A percentile compares a stretch with the other conserved stretches of the same genome.
These are phyloP conservation scores for Picus viridis DNA, from an alignment of 2,797 vertebrate genomes.

Conservation along the genomic window DNA sequence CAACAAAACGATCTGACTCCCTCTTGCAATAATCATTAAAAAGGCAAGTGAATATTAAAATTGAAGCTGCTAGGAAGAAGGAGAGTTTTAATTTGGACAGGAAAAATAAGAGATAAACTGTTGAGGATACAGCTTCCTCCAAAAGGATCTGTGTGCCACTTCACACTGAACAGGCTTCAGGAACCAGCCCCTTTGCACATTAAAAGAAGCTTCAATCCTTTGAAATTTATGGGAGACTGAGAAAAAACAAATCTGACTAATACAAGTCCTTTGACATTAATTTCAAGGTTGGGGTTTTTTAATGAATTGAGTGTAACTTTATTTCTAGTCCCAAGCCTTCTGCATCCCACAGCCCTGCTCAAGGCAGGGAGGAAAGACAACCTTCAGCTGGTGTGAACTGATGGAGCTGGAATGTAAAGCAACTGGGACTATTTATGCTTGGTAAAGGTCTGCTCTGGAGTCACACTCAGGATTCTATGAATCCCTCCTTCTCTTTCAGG, in stretches of 20 bases:
- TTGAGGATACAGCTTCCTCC: background rate
- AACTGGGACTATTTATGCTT: background rate
- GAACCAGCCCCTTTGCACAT: background rate
- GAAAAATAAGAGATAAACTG: background rate
- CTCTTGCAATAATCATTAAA: background rate
- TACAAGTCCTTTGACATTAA: background rate
- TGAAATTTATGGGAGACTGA: background rate
- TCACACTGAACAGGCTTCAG: background rate
- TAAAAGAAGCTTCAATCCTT: background rate
- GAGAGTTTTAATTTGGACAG: background rate
- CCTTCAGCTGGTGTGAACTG: background rate
- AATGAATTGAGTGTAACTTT: background rate
- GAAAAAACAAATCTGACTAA: background rate
- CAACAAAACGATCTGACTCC: background rate
- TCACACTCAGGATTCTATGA: background rate
- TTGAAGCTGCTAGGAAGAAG: background rate
- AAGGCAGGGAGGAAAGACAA: background rate
- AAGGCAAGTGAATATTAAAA: background rate
- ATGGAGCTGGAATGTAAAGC: conserved; percentile 17
- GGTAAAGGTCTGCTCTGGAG: background rate
- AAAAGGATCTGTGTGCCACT: rapidly evolving
- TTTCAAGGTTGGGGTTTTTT: background rate
- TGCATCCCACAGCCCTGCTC: background rate
- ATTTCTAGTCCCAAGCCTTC: background rate
- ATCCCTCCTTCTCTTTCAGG: conserved; percentile 32